Evolutionary conservation across 35 echinoderm and acorn worm genomes (phyloP).

Genomic region (Ophioderma brevispina): DNA sequence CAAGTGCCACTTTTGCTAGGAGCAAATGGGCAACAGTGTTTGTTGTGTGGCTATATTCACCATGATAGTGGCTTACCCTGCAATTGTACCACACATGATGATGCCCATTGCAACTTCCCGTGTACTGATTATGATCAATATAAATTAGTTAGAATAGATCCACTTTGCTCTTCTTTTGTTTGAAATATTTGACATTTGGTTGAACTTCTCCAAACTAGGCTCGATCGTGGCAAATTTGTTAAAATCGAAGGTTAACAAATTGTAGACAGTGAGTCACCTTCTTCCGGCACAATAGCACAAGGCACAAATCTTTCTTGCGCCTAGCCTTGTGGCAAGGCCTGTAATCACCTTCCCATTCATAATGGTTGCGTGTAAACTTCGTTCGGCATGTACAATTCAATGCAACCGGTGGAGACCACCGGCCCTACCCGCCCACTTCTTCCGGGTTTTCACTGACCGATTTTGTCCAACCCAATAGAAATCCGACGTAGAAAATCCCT

Average conservation of each 20-base stretch:
- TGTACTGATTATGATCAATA: too few species aligned
- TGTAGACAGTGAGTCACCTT: slow-evolving; percentile 12
- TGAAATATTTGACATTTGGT: too few species aligned
- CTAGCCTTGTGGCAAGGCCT: not conserved
- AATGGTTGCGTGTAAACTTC: not conserved
- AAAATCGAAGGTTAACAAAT: not conserved
- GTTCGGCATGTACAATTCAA: not conserved
- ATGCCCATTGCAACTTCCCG: too few species aligned
- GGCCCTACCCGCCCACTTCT: not conserved
- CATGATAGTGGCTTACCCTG: not conserved
- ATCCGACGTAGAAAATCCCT: not conserved
- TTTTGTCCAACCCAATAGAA: not conserved
- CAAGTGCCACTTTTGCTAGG: not conserved
- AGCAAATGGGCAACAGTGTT: slow-evolving; percentile 2
- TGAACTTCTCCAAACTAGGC: too few species aligned
- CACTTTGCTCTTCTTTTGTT: too few species aligned
- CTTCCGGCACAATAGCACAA: slow-evolving; percentile 4
- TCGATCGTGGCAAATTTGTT: too few species aligned
- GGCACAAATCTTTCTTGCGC: not conserved
- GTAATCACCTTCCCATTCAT: not conserved
- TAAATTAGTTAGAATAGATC: too few species aligned
- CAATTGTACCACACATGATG: not conserved
- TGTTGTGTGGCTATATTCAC: not conserved
- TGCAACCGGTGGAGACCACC: not conserved
- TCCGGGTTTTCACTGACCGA: not conserved